phyloP scores from a whole-genome alignment of 2,113 vertebrate species.

The Cochlearius cochlearius region DNA sequence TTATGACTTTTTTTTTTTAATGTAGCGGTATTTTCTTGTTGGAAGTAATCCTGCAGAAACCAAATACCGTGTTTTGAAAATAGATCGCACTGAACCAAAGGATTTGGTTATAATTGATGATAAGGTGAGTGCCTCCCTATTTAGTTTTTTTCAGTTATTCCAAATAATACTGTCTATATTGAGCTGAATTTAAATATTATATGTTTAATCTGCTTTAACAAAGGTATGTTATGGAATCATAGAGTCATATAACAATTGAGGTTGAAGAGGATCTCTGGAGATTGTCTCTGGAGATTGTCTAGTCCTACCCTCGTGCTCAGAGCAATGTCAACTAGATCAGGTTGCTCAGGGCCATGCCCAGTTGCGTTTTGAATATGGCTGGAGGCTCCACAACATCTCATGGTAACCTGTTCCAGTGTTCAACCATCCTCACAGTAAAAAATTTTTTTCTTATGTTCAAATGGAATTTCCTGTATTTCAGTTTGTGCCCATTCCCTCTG shows the following conservation, averaged over 20 bases:
- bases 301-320: rapidly evolving
- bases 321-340: not conserved
- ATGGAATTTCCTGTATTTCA: not conserved
- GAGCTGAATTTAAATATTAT: not conserved
- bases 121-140: constrained; percentile 77
- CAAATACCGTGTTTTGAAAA: constrained; percentile 93
- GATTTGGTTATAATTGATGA: constrained; percentile 95
- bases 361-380: not conserved
- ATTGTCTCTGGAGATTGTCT: not conserved
- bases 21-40: constrained; percentile 92
- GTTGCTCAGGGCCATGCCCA: not conserved
- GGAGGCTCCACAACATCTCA: not conserved
- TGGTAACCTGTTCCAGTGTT: not conserved
- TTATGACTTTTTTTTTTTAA: constrained; percentile 1
- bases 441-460: not conserved
- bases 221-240: not conserved
- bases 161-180: not conserved
- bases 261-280: not conserved
- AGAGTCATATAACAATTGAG: not conserved
- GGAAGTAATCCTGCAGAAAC: constrained; percentile 95
- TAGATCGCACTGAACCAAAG: constrained; percentile 94
- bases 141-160: not conserved
- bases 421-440: not conserved
- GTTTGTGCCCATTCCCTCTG: not conserved
- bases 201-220: not conserved